These are phyloP conservation scores for Molanna angustata DNA, from an alignment of 2,888 invertebrate species.

Conservation along the genomic window DNA sequence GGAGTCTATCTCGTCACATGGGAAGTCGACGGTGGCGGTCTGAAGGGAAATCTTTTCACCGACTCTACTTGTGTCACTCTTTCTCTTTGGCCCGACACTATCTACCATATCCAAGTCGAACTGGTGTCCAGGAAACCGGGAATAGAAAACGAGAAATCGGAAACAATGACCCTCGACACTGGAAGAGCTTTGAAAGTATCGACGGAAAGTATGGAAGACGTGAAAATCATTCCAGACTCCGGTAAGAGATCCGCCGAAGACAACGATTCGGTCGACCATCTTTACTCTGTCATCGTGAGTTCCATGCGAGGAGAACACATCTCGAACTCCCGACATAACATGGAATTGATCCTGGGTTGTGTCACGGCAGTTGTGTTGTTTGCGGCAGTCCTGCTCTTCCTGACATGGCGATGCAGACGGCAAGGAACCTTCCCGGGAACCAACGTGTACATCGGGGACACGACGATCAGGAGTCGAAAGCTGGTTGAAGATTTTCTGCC, in stretches of 20 bases:
- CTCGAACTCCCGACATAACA: constrained; percentile 51
- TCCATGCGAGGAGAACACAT: constrained; percentile 61
- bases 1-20: constrained; percentile 77
- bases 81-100: constrained; percentile 77
- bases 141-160: constrained; percentile 60
- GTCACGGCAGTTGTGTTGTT: constrained; percentile 53
- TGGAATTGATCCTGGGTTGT: constrained; percentile 59
- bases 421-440: constrained; percentile 56
- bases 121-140: constrained; percentile 60
- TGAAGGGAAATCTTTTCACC: constrained; percentile 78
- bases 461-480: constrained; percentile 59
- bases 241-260: constrained; percentile 41
- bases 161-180: constrained; percentile 64
- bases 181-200: constrained; percentile 62
- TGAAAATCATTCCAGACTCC: constrained; percentile 51
- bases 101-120: constrained; percentile 78
- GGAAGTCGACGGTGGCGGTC: constrained; percentile 79
- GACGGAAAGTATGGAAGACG: constrained; percentile 62
- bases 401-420: constrained; percentile 57
- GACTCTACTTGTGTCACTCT: constrained; percentile 76
- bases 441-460: constrained; percentile 60
- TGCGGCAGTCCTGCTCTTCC: constrained; percentile 51
- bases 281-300: constrained; percentile 62
- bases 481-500: constrained; percentile 59
- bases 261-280: constrained; percentile 47